These are phyloP conservation scores for Moxostoma hubbsi DNA, from an alignment of 2,797 vertebrate species.

Conservation along the genomic window DNA sequence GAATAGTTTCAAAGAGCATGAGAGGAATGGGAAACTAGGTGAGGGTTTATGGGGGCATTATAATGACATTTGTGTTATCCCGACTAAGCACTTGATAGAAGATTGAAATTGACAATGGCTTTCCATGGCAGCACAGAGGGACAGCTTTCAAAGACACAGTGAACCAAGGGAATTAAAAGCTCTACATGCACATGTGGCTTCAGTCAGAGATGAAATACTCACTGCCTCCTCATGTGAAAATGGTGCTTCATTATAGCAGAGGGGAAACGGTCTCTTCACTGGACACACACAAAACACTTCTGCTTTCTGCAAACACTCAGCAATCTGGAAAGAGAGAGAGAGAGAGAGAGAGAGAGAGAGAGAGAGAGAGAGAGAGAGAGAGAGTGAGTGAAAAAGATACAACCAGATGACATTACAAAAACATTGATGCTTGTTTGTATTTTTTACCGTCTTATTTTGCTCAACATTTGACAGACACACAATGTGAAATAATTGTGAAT, in stretches of 20 bases:
- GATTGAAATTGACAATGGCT: constrained; percentile 49
- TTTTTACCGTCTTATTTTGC: constrained; percentile 8
- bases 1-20: constrained; percentile 36
- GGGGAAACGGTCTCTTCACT: constrained; percentile 48
- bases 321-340: constrained; percentile 30
- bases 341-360: not conserved
- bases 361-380: not conserved
- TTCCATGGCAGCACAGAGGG: constrained; percentile 26
- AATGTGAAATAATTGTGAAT: no score
- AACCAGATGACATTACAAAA: constrained; percentile 19
- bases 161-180: constrained; percentile 39
- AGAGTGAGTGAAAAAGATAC: constrained; percentile 2
- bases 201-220: constrained; percentile 47
- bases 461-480: no score
- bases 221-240: constrained; percentile 66
- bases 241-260: constrained; percentile 55
- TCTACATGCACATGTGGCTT: constrained; percentile 15
- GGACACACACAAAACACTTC: constrained; percentile 40
- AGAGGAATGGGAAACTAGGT: constrained; percentile 28
- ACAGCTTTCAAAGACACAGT: constrained; percentile 43
- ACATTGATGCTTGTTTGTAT: constrained; percentile 30
- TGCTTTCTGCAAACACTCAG: constrained; percentile 42
- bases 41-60: constrained; percentile 33
- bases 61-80: constrained; percentile 50
- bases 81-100: constrained; percentile 49